These are phyloP conservation scores for Brachylomia viminalis DNA, from an alignment of 2,888 invertebrate genomes.

Conservation along the genomic window DNA sequence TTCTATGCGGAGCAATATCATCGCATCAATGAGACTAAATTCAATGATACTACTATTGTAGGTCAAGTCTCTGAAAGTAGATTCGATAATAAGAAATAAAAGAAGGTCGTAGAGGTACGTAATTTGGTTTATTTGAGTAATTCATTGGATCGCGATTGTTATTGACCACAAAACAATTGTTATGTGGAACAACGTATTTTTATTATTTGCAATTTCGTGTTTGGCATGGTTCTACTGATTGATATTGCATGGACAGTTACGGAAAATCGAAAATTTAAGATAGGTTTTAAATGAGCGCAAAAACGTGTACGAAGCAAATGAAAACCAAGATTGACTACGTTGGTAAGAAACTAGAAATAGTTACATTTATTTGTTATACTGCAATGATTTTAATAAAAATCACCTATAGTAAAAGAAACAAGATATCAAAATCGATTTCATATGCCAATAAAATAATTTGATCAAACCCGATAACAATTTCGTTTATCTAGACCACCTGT, in stretches of 20 bases:
- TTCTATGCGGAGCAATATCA: constrained; percentile 75
- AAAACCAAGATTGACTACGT: background rate
- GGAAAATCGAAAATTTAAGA: constrained; percentile 17
- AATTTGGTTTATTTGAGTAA: constrained; percentile 65
- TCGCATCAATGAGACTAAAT: constrained; percentile 66
- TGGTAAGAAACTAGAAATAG: background rate
- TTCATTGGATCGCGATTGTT: constrained; percentile 61
- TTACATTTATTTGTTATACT: background rate
- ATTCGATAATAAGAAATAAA: constrained; percentile 51
- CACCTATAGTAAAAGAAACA: constrained; percentile 15
- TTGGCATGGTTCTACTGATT: constrained; percentile 53
- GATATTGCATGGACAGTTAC: constrained; percentile 34
- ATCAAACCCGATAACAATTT: constrained; percentile 51
- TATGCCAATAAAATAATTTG: constrained; percentile 38
- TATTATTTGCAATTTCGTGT: constrained; percentile 54
- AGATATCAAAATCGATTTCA: constrained; percentile 48
- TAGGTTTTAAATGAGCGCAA: background rate
- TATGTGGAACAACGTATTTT: constrained; percentile 55
- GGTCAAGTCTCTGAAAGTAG: constrained; percentile 51
- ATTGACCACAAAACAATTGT: constrained; percentile 59
- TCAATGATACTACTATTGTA: constrained; percentile 55
- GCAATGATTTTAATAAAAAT: constrained; percentile 1
- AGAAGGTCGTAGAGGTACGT: constrained; percentile 46
- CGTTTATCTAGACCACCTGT: constrained; percentile 54
- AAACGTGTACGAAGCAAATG: background rate